Conservation (phyloP, 2,797 vertebrate genomes). For the Cyclopterus lumpus region DNA sequence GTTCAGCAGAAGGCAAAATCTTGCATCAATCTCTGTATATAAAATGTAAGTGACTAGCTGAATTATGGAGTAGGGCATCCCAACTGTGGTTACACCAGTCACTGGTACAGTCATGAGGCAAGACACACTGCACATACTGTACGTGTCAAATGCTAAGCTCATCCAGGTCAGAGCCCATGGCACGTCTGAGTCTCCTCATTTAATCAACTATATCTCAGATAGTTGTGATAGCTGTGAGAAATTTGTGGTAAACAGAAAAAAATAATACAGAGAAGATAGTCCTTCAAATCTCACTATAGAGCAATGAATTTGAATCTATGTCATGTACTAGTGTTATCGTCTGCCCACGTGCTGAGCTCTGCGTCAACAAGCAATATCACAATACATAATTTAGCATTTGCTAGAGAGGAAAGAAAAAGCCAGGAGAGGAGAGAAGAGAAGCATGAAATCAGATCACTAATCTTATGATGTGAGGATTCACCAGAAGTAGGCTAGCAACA, state of each 20-base stretch:
- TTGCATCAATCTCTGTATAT: slow-evolving; percentile 40
- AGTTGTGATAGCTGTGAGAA: neutral
- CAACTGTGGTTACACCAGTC: slow-evolving; percentile 33
- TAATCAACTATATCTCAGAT: slow-evolving; percentile 19
- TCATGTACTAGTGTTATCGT: slow-evolving; percentile 14
- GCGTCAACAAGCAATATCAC: slow-evolving; percentile 53
- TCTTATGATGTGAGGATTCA: slow-evolving; percentile 59
- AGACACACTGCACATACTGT: slow-evolving; percentile 41
- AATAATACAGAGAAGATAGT: slow-evolving; percentile 7
- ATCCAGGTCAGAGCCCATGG: slow-evolving; percentile 37
- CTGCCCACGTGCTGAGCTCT: slow-evolving; percentile 35
- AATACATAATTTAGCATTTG: slow-evolving; percentile 56
- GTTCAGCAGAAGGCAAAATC: slow-evolving; percentile 31
- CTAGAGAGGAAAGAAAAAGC: slow-evolving; percentile 25
- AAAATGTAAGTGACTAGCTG: slow-evolving; percentile 36
- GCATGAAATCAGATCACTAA: slow-evolving; percentile 64
- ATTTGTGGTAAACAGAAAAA: slow-evolving; percentile 1
- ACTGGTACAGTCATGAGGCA: slow-evolving; percentile 33
- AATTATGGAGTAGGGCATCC: slow-evolving; percentile 50
- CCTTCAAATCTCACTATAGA: slow-evolving; percentile 10
- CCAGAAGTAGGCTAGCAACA: slow-evolving; percentile 50
- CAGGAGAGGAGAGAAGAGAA: slow-evolving; percentile 16
- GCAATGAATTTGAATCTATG: slow-evolving; percentile 29
- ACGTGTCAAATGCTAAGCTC: slow-evolving; percentile 37
- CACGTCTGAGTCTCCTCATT: slow-evolving; percentile 17